These are phyloP conservation scores for Dryoscopus gambensis DNA, from an alignment of 2,113 vertebrate genomes.

Conservation along the genomic window DNA sequence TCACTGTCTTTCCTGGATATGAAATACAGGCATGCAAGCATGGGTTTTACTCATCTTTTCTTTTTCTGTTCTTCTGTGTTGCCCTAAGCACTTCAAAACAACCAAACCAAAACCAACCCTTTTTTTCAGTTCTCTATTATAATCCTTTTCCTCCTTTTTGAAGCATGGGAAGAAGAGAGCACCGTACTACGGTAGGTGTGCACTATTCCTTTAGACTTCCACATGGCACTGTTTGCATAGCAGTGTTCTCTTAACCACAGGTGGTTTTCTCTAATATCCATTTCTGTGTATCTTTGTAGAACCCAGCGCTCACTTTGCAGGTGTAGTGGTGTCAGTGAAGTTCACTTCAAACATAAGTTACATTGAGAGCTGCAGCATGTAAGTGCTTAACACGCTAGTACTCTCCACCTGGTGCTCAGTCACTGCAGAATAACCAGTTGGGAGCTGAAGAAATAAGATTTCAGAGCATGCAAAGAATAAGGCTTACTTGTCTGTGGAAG, in stretches of 20 bases:
- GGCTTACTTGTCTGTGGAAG: neutral
- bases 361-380: neutral
- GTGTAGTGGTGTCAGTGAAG: neutral
- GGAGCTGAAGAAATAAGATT: neutral
- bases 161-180: neutral
- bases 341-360: neutral
- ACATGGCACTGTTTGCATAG: neutral
- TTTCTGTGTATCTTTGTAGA: neutral
- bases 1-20: neutral
- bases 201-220: neutral
- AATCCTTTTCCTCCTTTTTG: neutral
- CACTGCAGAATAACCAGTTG: neutral
- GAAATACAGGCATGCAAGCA: neutral
- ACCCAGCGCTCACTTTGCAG: neutral
- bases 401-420: neutral
- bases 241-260: neutral
- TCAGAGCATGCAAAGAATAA: neutral
- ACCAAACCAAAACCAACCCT: neutral
- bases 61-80: neutral
- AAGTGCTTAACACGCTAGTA: neutral
- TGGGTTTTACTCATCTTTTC: neutral
- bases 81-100: neutral
- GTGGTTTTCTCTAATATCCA: neutral
- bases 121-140: neutral
- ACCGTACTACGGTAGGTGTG: neutral